Conservation (phyloP, 2,888 invertebrate genomes). For the Hirtodrosophila alboralis region DNA sequence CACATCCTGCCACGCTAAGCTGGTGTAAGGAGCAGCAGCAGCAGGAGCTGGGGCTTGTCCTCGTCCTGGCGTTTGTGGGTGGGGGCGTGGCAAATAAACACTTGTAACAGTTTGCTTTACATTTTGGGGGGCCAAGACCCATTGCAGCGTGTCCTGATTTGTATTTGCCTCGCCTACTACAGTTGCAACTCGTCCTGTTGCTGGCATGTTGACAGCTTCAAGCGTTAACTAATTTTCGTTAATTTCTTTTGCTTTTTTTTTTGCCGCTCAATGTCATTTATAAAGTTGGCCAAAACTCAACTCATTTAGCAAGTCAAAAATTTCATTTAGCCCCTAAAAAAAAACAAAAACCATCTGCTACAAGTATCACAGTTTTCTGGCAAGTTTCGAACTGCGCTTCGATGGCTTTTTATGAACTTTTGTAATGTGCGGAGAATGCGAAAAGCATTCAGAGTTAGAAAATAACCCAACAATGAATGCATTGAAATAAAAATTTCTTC, state of each 20-base stretch:
- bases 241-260: conserved; percentile 32
- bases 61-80: background rate
- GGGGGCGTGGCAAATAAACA: conserved; percentile 52
- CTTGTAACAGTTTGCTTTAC: conserved; percentile 71
- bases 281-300: conserved; percentile 57
- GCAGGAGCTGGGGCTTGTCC: conserved; percentile 1
- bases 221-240: conserved; percentile 50
- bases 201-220: conserved; percentile 54
- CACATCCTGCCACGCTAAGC: conserved; percentile 65
- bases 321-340: conserved; percentile 66
- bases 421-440: conserved; percentile 36
- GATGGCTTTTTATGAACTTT: conserved; percentile 71
- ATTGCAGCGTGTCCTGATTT: conserved; percentile 37
- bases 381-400: conserved; percentile 52
- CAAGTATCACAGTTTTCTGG: conserved; percentile 13
- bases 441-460: conserved; percentile 17
- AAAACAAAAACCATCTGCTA: conserved; percentile 16
- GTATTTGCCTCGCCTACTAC: conserved; percentile 15
- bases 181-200: conserved; percentile 42
- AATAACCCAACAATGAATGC: conserved; percentile 53
- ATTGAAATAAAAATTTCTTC: conserved; percentile 53
- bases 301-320: conserved; percentile 70
- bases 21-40: conserved; percentile 55
- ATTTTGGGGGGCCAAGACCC: conserved; percentile 37
- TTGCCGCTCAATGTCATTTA: conserved; percentile 42